Conservation (phyloP, 2,113 vertebrate species). For the Neodontobutis hainanensis region DNA sequence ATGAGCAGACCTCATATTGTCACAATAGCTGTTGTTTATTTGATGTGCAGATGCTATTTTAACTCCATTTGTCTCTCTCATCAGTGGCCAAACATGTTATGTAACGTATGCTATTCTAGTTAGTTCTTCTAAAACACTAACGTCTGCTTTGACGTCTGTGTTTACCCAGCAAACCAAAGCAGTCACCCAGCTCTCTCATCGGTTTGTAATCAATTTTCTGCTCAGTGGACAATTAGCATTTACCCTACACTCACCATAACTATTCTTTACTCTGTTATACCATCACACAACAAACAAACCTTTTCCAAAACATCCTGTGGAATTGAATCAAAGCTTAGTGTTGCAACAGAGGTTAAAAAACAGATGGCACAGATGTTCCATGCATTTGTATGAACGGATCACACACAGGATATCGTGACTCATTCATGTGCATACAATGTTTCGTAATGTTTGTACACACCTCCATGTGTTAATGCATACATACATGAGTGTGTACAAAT, state of each 20-base stretch:
- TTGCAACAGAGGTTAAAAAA: too few species aligned
- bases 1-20: too few species aligned
- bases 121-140: not conserved
- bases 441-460: too few species aligned
- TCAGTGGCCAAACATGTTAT: not conserved
- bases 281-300: not conserved
- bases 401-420: too few species aligned
- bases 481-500: too few species aligned
- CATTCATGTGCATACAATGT: too few species aligned
- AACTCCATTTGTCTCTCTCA: too few species aligned
- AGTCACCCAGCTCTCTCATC: not conserved
- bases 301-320: not conserved
- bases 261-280: not conserved
- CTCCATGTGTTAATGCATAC: too few species aligned
- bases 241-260: not conserved
- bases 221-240: not conserved
- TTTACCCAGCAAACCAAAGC: not conserved
- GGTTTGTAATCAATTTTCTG: not conserved
- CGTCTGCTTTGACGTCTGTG: not conserved
- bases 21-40: not conserved
- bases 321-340: not conserved
- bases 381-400: too few species aligned
- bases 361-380: too few species aligned
- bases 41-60: not conserved
- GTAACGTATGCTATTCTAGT: not conserved